These are phyloP conservation scores for Lacanobia oleracea DNA, from an alignment of 2,888 invertebrate genomes.

Conservation along the genomic window DNA sequence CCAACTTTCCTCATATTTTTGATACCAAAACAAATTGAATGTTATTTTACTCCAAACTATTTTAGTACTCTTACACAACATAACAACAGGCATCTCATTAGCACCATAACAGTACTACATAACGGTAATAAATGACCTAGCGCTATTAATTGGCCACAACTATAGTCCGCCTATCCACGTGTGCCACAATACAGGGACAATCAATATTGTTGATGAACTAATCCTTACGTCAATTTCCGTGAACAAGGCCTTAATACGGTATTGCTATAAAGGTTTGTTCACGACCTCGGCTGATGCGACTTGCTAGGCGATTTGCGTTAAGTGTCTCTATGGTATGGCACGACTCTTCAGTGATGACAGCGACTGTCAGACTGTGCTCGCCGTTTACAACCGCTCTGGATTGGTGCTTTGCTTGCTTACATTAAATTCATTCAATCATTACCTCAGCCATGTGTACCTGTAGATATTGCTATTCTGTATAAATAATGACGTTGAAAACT, in stretches of 20 bases:
- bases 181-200: constrained; percentile 31
- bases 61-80: background rate
- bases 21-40: background rate
- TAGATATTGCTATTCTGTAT: background rate
- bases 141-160: constrained; percentile 21
- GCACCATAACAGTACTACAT: background rate
- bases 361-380: background rate
- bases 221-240: constrained; percentile 58
- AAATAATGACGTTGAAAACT: background rate
- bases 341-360: background rate
- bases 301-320: background rate
- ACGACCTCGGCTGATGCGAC: background rate
- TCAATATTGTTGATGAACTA: constrained; percentile 62
- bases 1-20: background rate
- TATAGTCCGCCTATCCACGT: background rate
- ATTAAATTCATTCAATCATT: too few relatives aligned
- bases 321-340: background rate
- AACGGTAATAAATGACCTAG: constrained; percentile 32
- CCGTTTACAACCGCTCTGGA: background rate
- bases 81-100: background rate
- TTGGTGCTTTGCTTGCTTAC: background rate
- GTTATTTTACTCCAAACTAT: background rate
- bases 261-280: constrained; percentile 12
- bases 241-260: constrained; percentile 44
- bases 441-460: too few relatives aligned